phyloP scores from a whole-genome alignment of 1,140 invertebrate genomes.

The Trichonephila clavata region DNA sequence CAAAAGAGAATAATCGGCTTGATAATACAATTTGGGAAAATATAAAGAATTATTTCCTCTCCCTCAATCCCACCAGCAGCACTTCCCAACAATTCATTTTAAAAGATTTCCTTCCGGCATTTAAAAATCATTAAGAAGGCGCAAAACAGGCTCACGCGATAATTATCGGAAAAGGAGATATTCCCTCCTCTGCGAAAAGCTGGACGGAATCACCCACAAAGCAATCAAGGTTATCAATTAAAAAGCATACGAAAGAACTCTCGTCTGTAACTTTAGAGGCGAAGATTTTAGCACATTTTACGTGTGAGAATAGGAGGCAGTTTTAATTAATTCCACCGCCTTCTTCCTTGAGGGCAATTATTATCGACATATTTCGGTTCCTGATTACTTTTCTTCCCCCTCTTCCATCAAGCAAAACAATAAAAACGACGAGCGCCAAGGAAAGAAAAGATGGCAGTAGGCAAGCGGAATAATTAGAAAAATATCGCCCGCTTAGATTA shows the following conservation, averaged over 20 bases:
- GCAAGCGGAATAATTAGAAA: slow-evolving; percentile 73
- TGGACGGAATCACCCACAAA: slow-evolving; percentile 61
- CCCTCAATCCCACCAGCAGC: background rate
- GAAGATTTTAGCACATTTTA: slow-evolving; percentile 75
- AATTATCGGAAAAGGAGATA: slow-evolving; percentile 76
- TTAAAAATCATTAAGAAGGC: slow-evolving; percentile 57
- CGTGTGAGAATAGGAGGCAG: background rate
- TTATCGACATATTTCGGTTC: slow-evolving; percentile 62
- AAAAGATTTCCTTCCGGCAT: slow-evolving; percentile 55
- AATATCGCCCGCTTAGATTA: slow-evolving; percentile 69
- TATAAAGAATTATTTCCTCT: background rate
- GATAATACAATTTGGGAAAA: slow-evolving; percentile 2
- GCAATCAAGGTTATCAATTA: slow-evolving; percentile 76
- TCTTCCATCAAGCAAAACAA: slow-evolving; percentile 69
- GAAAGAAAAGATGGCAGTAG: slow-evolving; percentile 50
- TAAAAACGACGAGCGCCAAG: slow-evolving; percentile 22
- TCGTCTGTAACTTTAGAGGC: slow-evolving; percentile 74
- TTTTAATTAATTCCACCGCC: slow-evolving; percentile 72
- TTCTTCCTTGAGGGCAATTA: slow-evolving; percentile 58
- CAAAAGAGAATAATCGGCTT: background rate
- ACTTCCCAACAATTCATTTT: slow-evolving; percentile 40
- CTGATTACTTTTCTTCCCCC: slow-evolving; percentile 72
- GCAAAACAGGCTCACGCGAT: slow-evolving; percentile 66
- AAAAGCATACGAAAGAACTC: slow-evolving; percentile 60
- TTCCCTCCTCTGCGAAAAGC: slow-evolving; percentile 38